Evolutionary conservation across 2,797 vertebrate species (phyloP).

Genomic region (Gadopsis marmoratus): DNA sequence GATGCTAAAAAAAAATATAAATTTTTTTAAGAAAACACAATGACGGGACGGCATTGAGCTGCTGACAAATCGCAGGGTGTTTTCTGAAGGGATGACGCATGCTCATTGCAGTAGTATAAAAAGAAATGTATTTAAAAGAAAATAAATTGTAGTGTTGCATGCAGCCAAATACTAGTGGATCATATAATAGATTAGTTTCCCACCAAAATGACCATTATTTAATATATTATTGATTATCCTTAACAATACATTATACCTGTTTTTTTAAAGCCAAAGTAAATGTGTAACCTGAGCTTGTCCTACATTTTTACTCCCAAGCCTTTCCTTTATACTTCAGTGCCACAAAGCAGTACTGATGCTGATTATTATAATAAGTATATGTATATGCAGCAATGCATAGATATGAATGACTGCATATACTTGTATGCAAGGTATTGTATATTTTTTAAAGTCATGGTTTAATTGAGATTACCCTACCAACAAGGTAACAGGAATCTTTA

Average conservation of each 20-base stretch:
- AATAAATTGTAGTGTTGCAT: background rate
- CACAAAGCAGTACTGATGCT: background rate
- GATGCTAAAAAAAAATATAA: too few species aligned
- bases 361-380: background rate
- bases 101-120: background rate
- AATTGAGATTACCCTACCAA: background rate
- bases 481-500: background rate
- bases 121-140: background rate
- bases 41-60: background rate
- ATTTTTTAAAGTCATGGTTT: background rate
- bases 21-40: background rate
- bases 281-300: constrained; percentile 12
- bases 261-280: constrained; percentile 14
- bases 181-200: background rate
- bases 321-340: background rate
- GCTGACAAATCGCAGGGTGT: background rate
- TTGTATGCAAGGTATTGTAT: background rate
- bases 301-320: constrained; percentile 27
- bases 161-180: too few species aligned
- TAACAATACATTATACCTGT: background rate
- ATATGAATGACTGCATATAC: too few species aligned
- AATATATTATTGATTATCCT: background rate
- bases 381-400: background rate
- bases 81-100: background rate
- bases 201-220: background rate